phyloP scores from a whole-genome alignment of 2,113 vertebrate species.

The Apteryx owenii region DNA sequence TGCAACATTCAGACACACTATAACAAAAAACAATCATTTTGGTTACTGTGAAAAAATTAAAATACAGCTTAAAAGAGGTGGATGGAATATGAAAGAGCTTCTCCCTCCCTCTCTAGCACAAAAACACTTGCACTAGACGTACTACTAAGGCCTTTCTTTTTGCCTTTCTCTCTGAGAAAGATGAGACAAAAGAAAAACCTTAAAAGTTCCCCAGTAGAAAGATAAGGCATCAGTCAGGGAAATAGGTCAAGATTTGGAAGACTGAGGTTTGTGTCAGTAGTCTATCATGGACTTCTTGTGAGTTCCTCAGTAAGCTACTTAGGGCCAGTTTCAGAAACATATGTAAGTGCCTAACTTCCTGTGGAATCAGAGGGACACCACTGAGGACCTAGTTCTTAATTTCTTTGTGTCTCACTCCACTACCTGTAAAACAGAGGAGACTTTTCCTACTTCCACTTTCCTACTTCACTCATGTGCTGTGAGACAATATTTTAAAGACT shows the following conservation, averaged over 20 bases:
- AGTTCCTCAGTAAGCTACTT: background rate
- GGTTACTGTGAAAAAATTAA: background rate
- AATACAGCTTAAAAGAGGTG: background rate
- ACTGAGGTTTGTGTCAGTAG: background rate
- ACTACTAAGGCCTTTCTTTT: background rate
- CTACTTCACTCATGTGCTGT: rapidly evolving
- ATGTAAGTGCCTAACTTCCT: background rate
- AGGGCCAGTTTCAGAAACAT: background rate
- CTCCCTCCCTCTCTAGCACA: no score
- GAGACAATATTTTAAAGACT: background rate
- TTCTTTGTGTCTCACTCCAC: background rate
- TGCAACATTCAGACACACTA: background rate
- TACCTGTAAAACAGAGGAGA: background rate
- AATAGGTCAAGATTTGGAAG: background rate
- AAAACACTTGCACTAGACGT: background rate
- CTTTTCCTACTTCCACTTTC: background rate
- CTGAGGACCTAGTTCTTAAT: background rate
- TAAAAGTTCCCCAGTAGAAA: background rate
- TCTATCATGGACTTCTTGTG: background rate
- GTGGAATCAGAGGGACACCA: background rate
- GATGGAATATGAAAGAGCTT: background rate
- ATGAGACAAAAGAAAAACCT: background rate
- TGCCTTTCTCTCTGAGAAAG: background rate
- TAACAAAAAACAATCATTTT: background rate
- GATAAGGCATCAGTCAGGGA: background rate